Percentiles rank a stretch among this genome's conserved stretches.
Evolutionary conservation across 1,140 invertebrate species (phyloP).

Genomic region (Drusus annulatus): DNA sequence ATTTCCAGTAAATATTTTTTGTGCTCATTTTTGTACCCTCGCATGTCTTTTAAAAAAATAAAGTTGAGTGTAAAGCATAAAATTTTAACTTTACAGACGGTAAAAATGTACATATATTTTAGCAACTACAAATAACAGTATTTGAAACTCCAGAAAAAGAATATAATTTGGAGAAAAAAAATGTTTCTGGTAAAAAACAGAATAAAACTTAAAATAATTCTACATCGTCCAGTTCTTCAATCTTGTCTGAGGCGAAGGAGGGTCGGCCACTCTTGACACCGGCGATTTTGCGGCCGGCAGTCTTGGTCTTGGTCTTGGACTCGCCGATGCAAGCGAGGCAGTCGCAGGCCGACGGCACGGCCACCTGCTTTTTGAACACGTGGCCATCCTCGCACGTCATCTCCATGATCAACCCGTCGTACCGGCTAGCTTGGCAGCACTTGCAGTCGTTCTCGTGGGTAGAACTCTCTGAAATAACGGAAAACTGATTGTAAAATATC

Average conservation of each 20-base stretch:
- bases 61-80: too few species aligned
- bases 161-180: too few species aligned
- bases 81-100: too few species aligned
- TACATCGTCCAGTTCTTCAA: constrained; percentile 45
- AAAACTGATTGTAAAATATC: too few species aligned
- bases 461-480: constrained; percentile 67
- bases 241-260: constrained; percentile 46
- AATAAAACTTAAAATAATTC: constrained; percentile 37
- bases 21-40: too few species aligned
- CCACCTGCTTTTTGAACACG: constrained; percentile 67
- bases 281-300: constrained; percentile 37
- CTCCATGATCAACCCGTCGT: constrained; percentile 65
- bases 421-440: constrained; percentile 74
- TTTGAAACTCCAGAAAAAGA: too few species aligned
- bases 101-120: too few species aligned
- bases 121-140: too few species aligned
- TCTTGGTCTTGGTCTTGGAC: constrained; percentile 34
- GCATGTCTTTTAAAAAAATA: too few species aligned
- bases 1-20: too few species aligned
- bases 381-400: constrained; percentile 73
- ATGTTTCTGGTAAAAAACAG: too few species aligned
- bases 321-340: constrained; percentile 70
- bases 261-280: constrained; percentile 50
- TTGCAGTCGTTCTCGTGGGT: constrained; percentile 72
- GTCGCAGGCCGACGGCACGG: constrained; percentile 70